Percentiles rank a stretch among this genome's conserved stretches.
These are phyloP conservation scores for Aethina tumida DNA, from an alignment of 1,140 invertebrate genomes.

Conservation along the genomic window DNA sequence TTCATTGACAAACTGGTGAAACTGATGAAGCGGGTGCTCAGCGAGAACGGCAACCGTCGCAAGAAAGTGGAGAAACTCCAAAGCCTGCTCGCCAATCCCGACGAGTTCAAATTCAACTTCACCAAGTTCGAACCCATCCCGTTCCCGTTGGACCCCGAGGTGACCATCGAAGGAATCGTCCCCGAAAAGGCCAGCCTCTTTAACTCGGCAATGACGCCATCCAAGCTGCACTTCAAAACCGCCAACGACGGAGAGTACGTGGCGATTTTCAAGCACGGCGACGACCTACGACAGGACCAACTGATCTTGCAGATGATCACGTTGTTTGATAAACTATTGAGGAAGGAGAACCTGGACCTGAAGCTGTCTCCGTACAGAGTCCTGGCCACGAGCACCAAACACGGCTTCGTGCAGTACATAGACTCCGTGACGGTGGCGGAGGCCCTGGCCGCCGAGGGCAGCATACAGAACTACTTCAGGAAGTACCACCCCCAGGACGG, in stretches of 20 bases:
- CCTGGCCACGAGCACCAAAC: slow-evolving; percentile 87
- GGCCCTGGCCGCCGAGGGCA: slow-evolving; percentile 72
- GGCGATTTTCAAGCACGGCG: slow-evolving; percentile 97
- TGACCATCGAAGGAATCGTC: slow-evolving; percentile 83
- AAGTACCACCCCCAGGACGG: slow-evolving; percentile 81
- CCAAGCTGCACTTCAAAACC: slow-evolving; percentile 84
- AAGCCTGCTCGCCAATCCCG: slow-evolving; percentile 67
- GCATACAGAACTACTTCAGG: slow-evolving; percentile 83
- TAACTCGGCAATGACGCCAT: slow-evolving; percentile 97
- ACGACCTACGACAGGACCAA: slow-evolving; percentile 98
- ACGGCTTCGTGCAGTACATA: slow-evolving; percentile 97
- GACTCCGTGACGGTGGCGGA: slow-evolving; percentile 90
- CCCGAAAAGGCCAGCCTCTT: slow-evolving; percentile 86
- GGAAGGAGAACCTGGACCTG: slow-evolving; percentile 89
- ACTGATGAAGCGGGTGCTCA: slow-evolving; percentile 82
- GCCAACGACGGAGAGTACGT: slow-evolving; percentile 78
- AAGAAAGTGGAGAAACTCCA: slow-evolving; percentile 87
- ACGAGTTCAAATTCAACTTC: slow-evolving; percentile 76
- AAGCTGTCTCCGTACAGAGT: slow-evolving; percentile 91
- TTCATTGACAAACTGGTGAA: slow-evolving; percentile 88
- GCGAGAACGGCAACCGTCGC: slow-evolving; percentile 84
- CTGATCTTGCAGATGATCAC: slow-evolving; percentile 96
- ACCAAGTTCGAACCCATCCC: slow-evolving; percentile 85
- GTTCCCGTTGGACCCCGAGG: slow-evolving; percentile 87
- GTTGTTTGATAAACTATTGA: slow-evolving; percentile 92